A percentile compares a stretch with the other conserved stretches of the same genome.
phyloP scores from a whole-genome alignment of 2,797 vertebrate genomes.

The Lagocephalus sceleratus region DNA sequence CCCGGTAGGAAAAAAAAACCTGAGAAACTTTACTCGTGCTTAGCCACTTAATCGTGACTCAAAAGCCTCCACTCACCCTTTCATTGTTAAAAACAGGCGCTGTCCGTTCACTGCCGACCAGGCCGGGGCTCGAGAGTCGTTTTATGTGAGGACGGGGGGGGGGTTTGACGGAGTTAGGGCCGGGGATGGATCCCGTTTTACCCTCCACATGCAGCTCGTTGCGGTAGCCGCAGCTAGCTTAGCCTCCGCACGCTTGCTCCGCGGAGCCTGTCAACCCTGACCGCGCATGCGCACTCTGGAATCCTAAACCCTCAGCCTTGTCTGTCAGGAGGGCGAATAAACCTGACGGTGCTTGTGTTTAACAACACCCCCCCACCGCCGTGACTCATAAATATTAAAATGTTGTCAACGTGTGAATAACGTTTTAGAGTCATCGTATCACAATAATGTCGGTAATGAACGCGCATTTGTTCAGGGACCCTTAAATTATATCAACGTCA shows the following conservation, averaged over 20 bases:
- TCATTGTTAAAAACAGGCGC: slow-evolving; percentile 77
- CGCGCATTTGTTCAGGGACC: no score
- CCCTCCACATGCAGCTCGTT: slow-evolving; percentile 83
- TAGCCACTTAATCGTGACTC: slow-evolving; percentile 53
- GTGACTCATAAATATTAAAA: no score
- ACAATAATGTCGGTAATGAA: no score
- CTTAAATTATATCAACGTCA: no score
- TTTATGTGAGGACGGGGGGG: slow-evolving; percentile 46
- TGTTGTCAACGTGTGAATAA: no score
- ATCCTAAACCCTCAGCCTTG: neutral
- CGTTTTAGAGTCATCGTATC: no score
- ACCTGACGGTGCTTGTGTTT: no score
- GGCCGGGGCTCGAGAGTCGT: slow-evolving; percentile 55
- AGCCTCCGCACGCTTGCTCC: slow-evolving; percentile 71
- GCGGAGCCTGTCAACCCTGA: slow-evolving; percentile 73
- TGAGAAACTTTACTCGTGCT: slow-evolving; percentile 75
- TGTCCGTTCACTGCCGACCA: slow-evolving; percentile 62
- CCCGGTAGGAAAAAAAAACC: slow-evolving; percentile 65
- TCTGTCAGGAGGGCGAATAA: slow-evolving; percentile 31
- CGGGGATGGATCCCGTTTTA: slow-evolving; percentile 75
- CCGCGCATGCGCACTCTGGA: slow-evolving; percentile 60
- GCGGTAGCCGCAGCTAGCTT: slow-evolving; percentile 70
- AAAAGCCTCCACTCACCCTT: slow-evolving; percentile 80
- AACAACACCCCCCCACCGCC: no score
- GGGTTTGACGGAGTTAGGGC: slow-evolving; percentile 73